Evolutionary conservation across 2,113 vertebrate species (phyloP).

Genomic region (Empidonax traillii): DNA sequence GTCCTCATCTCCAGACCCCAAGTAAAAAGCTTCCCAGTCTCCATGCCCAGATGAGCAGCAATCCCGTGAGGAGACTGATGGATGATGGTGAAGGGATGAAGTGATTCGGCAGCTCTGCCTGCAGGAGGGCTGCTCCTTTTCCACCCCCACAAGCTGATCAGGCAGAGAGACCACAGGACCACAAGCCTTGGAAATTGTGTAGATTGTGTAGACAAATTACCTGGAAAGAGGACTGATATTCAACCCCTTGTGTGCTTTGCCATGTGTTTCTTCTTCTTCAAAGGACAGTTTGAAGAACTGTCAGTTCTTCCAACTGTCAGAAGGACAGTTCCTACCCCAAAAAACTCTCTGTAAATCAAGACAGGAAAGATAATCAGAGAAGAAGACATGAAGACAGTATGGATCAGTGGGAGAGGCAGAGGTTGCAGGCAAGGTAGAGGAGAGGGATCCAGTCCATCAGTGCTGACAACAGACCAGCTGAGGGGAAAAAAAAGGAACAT

Average conservation of each 20-base stretch:
- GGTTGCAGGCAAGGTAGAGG: neutral
- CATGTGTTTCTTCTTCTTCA: neutral
- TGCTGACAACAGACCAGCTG: neutral
- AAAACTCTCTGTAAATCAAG: rapidly evolving
- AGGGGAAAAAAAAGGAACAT: neutral
- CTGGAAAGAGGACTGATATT: neutral
- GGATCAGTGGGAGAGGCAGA: neutral
- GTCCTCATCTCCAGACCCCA: neutral
- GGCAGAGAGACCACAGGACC: neutral
- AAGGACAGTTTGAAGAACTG: neutral
- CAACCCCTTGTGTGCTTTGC: neutral
- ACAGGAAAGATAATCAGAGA: neutral
- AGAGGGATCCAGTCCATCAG: neutral
- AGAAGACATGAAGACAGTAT: neutral
- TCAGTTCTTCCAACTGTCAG: neutral
- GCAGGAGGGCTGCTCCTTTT: neutral
- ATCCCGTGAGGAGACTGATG: neutral
- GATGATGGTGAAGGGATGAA: neutral
- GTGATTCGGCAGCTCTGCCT: neutral
- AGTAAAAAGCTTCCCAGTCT: neutral
- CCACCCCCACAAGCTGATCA: neutral
- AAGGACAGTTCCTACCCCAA: neutral
- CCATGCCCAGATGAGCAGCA: neutral
- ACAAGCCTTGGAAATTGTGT: neutral
- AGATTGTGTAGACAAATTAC: neutral